These are phyloP conservation scores for Epinotia nisella DNA, from an alignment of 2,888 invertebrate genomes.

Conservation along the genomic window DNA sequence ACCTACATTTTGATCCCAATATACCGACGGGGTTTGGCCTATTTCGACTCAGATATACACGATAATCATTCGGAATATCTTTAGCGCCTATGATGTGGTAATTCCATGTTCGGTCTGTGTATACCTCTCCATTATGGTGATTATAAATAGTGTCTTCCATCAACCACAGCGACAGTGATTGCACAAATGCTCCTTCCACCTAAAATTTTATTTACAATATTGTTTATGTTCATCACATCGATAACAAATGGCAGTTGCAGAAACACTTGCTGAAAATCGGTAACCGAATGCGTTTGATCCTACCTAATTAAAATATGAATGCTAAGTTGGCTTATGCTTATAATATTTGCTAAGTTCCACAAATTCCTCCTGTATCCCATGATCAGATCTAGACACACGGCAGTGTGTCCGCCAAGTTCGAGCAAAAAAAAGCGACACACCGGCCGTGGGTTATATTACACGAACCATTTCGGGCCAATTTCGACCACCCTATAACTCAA, in stretches of 20 bases:
- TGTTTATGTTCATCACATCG: background rate
- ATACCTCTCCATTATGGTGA: slow-evolving; percentile 55
- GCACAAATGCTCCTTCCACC: slow-evolving; percentile 45
- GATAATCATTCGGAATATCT: slow-evolving; percentile 63
- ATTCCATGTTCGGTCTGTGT: slow-evolving; percentile 62
- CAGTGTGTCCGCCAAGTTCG: too few relatives aligned
- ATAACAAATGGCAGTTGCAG: background rate
- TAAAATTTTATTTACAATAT: slow-evolving; percentile 12
- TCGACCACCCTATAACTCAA: too few relatives aligned
- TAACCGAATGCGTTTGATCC: background rate
- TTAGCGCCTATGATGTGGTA: slow-evolving; percentile 62
- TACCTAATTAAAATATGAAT: background rate
- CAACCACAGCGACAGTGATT: slow-evolving; percentile 56
- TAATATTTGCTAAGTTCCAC: too few relatives aligned
- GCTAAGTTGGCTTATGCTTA: background rate
- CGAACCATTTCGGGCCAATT: too few relatives aligned
- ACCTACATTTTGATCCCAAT: slow-evolving; percentile 62
- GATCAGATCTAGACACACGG: too few relatives aligned
- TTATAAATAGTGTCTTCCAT: slow-evolving; percentile 58
- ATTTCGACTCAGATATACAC: slow-evolving; percentile 57
- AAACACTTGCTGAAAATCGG: background rate
- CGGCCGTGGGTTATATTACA: too few relatives aligned
- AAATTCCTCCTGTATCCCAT: background rate
- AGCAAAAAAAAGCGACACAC: too few relatives aligned
- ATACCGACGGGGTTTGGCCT: slow-evolving; percentile 61